Percentiles rank a stretch among this genome's conserved stretches.
These are phyloP conservation scores for Clarias laeviceps DNA, from an alignment of 2,797 vertebrate species.

Conservation along the genomic window DNA sequence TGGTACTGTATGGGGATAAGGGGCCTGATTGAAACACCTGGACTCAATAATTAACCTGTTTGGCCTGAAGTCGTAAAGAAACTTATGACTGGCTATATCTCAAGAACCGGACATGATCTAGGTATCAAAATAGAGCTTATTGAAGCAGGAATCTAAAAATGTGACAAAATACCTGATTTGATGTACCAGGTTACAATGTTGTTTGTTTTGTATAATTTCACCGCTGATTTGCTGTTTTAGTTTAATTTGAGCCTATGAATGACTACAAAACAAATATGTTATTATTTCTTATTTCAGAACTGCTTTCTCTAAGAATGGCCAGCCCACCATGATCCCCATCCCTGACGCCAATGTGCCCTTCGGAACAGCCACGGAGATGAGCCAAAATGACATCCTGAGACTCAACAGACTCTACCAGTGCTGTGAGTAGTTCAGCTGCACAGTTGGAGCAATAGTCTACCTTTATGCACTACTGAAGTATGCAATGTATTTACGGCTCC, in stretches of 20 bases:
- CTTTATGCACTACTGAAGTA: neutral
- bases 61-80: too few species aligned
- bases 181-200: too few species aligned
- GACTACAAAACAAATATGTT: neutral
- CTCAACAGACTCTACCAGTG: slow-evolving; percentile 48
- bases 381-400: slow-evolving; percentile 44
- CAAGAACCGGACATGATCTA: too few species aligned
- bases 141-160: too few species aligned
- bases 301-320: slow-evolving; percentile 53
- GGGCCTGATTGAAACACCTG: too few species aligned
- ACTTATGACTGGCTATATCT: too few species aligned
- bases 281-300: neutral
- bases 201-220: neutral
- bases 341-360: slow-evolving; percentile 40
- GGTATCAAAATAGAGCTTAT: too few species aligned
- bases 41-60: too few species aligned
- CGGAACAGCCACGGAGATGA: slow-evolving; percentile 50
- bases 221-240: neutral
- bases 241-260: neutral
- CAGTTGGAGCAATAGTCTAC: too few species aligned
- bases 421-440: slow-evolving; percentile 33
- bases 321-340: slow-evolving; percentile 53
- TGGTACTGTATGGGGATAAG: too few species aligned
- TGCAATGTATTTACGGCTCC: neutral
- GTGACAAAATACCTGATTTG: too few species aligned